These are phyloP conservation scores for Ia io DNA, from an alignment of 2,113 vertebrate genomes.

Conservation along the genomic window DNA sequence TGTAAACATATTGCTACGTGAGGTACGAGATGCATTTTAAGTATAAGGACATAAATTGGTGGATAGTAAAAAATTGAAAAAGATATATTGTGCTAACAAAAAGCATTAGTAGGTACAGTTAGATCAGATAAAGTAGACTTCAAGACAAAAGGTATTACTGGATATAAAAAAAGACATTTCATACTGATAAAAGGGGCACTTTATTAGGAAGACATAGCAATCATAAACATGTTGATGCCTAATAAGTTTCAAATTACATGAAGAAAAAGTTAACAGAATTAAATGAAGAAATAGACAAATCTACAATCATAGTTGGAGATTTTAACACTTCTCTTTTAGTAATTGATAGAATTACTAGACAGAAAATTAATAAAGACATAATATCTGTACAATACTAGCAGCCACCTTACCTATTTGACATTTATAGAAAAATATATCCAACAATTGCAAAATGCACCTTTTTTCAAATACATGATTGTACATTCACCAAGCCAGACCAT, in stretches of 20 bases:
- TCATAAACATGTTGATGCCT: background rate
- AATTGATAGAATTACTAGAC: background rate
- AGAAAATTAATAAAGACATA: background rate
- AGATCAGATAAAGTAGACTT: background rate
- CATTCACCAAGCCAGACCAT: background rate
- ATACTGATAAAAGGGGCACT: background rate
- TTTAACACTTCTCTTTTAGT: background rate
- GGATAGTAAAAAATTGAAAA: background rate
- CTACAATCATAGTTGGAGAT: background rate
- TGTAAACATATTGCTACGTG: too few species aligned
- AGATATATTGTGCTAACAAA: background rate
- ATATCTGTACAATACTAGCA: background rate
- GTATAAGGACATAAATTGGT: background rate
- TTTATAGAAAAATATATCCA: constrained; percentile 9
- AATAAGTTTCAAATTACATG: background rate
- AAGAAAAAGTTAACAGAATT: background rate
- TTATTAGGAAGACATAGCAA: background rate
- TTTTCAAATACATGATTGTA: background rate
- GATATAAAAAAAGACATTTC: background rate
- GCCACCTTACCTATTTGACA: background rate
- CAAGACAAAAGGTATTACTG: background rate
- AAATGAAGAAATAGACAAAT: background rate
- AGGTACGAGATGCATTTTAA: background rate
- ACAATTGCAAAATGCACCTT: background rate
- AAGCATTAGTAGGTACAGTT: background rate